These are phyloP conservation scores for Dendrolimus pini DNA, from an alignment of 2,888 invertebrate species.

Conservation along the genomic window DNA sequence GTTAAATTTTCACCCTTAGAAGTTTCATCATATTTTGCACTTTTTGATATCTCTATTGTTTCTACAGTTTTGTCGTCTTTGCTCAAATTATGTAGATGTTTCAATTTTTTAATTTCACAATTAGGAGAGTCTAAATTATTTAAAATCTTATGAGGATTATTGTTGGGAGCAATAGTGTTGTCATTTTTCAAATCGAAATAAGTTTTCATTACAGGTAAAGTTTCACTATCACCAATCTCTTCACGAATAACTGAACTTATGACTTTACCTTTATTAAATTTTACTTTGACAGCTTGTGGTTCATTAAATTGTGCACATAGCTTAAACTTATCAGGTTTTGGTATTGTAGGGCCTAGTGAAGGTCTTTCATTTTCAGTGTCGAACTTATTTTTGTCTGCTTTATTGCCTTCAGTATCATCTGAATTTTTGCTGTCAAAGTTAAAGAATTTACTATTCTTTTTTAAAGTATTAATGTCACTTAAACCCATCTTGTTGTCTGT, in stretches of 20 bases:
- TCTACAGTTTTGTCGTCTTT: not conserved
- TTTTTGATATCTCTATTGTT: not conserved
- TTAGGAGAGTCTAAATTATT: not conserved
- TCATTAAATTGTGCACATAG: too few species aligned
- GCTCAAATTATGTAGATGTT: not conserved
- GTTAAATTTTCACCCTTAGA: not conserved
- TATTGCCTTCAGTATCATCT: not conserved
- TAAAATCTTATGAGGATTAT: not conserved
- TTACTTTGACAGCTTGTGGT: too few species aligned
- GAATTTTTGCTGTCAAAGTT: constrained; percentile 27
- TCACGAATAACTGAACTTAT: not conserved
- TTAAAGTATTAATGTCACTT: constrained; percentile 27
- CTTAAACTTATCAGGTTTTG: too few species aligned
- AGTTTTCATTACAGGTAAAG: not conserved
- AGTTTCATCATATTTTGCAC: not conserved
- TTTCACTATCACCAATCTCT: not conserved
- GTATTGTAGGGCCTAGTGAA: too few species aligned
- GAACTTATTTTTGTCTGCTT: not conserved
- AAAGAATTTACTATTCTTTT: constrained; percentile 39
- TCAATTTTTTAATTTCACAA: not conserved
- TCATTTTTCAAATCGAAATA: not conserved
- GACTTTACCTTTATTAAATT: not conserved
- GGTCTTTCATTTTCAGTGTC: not conserved
- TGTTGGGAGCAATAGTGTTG: not conserved
- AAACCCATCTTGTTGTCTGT: constrained; percentile 18